A percentile compares a stretch with the other conserved stretches of the same genome.
Evolutionary conservation across 1,140 invertebrate species (phyloP).

Genomic region (Dolichoris vasculosae): DNA sequence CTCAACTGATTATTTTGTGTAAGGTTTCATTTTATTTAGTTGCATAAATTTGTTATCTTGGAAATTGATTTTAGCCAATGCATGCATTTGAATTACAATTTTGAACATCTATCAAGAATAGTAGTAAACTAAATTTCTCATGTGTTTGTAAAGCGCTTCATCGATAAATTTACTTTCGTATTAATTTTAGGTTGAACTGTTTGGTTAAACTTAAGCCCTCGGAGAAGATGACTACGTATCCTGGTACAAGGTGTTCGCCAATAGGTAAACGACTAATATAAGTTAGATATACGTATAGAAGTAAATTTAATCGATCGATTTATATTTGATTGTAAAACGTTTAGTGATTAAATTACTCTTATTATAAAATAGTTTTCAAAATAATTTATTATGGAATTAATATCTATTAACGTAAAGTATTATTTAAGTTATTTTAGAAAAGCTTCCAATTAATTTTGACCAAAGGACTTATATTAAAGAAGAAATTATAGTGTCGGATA

Average conservation of each 20-base stretch:
- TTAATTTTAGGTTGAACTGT: not conserved
- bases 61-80: no score
- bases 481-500: not conserved
- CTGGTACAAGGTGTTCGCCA: not conserved
- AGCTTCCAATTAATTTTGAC: not conserved
- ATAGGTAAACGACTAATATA: not conserved
- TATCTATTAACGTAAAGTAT: not conserved
- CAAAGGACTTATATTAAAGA: not conserved
- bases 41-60: no score
- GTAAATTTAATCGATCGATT: no score
- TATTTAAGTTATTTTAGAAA: conserved; percentile 3
- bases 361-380: no score
- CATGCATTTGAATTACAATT: no score
- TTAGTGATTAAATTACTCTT: no score
- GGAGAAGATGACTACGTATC: not conserved
- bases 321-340: no score
- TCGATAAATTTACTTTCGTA: no score
- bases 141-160: no score
- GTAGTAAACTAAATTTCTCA: no score
- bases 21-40: not conserved
- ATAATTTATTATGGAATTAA: not conserved
- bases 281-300: not conserved
- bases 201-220: not conserved
- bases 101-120: no score
- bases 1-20: not conserved